Conservation (phyloP, 2,113 vertebrate species). For the Lipophrys pholis region DNA sequence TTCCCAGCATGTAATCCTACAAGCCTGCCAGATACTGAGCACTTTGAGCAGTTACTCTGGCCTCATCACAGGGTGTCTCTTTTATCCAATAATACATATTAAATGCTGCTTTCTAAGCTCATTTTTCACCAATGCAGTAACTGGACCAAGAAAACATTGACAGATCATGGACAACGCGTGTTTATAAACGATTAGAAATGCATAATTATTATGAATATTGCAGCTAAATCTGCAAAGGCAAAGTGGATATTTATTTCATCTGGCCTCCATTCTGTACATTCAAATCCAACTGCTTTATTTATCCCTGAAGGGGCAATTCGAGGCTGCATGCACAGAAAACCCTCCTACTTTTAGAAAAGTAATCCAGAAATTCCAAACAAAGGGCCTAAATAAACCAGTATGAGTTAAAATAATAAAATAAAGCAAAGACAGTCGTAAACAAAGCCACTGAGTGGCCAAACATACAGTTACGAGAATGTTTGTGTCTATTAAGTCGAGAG, state of each 20-base stretch:
- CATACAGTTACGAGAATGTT: too few relatives aligned
- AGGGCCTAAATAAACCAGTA: background rate
- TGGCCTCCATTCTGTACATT: background rate
- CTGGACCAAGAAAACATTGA: background rate
- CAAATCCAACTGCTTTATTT: background rate
- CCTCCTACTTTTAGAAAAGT: background rate
- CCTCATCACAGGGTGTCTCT: background rate
- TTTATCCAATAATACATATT: conserved; percentile 2
- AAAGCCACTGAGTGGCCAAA: too few relatives aligned
- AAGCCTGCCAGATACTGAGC: too few relatives aligned
- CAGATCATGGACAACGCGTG: background rate
- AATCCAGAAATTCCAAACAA: background rate
- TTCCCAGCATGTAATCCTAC: background rate
- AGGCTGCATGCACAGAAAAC: background rate
- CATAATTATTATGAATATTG: too few relatives aligned
- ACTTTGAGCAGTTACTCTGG: background rate
- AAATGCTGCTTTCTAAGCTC: conserved; percentile 1
- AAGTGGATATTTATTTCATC: conserved; percentile 12
- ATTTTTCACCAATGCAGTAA: conserved; percentile 1
- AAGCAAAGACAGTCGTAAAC: too few relatives aligned
- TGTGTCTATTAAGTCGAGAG: too few relatives aligned
- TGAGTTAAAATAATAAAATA: too few relatives aligned
- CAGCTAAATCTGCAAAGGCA: too few relatives aligned
- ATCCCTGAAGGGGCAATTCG: too few relatives aligned
- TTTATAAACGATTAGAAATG: too few relatives aligned